Conservation (phyloP, 2,797 vertebrate species). For the Podarcis lilfordi region DNA sequence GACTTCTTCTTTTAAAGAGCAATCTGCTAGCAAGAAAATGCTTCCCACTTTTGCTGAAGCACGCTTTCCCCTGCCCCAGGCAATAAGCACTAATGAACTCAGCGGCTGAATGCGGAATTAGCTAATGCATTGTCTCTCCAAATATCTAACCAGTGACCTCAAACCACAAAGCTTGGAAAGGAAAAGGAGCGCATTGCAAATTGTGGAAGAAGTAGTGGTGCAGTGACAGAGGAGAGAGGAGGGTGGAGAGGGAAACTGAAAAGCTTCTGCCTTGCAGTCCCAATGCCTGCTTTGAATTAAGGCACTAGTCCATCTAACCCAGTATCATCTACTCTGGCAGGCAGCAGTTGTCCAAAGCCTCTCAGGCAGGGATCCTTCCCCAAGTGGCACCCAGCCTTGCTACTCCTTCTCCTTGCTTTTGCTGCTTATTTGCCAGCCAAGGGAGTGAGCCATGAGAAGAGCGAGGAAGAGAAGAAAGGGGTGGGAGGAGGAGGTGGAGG, state of each 20-base stretch:
- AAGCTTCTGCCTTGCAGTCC: not conserved
- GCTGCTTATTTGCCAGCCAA: too few species aligned
- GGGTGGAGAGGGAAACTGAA: not conserved
- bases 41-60: not conserved
- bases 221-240: not conserved
- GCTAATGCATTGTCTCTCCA: constrained; percentile 6
- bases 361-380: too few species aligned
- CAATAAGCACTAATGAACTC: constrained; percentile 17
- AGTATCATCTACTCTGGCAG: too few species aligned
- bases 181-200: not conserved
- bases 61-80: not conserved
- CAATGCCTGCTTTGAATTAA: not conserved
- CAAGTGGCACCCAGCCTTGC: too few species aligned
- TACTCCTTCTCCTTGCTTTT: too few species aligned
- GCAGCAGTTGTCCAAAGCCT: too few species aligned
- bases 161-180: not conserved
- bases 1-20: not conserved
- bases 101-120: constrained; percentile 7
- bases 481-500: too few species aligned
- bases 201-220: not conserved
- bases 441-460: too few species aligned
- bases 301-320: too few species aligned
- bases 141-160: not conserved
- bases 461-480: too few species aligned
- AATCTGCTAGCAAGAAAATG: not conserved